phyloP scores from a whole-genome alignment of 2,113 vertebrate species.

The Lepisosteus osseus region DNA sequence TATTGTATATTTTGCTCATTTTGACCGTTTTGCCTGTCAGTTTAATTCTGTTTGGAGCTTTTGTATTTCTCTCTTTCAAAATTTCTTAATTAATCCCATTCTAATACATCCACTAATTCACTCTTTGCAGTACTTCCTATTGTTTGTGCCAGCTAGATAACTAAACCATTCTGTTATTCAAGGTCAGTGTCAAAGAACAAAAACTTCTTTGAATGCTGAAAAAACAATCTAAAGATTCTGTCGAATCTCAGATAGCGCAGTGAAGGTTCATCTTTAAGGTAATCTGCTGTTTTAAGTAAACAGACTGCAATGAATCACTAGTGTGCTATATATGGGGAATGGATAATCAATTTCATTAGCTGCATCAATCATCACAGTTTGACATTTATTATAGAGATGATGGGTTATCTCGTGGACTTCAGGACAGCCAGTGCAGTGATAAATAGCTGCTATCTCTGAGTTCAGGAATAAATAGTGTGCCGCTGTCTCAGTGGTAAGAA shows the following conservation, averaged over 20 bases:
- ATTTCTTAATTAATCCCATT: slow-evolving; percentile 6
- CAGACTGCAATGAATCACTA: slow-evolving; percentile 67
- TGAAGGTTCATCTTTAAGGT: slow-evolving; percentile 51
- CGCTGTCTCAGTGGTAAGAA: slow-evolving; percentile 28
- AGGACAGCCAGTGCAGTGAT: slow-evolving; percentile 76
- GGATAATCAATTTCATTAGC: slow-evolving; percentile 93
- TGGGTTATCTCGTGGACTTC: slow-evolving; percentile 87
- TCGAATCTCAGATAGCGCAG: slow-evolving; percentile 16
- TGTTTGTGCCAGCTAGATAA: slow-evolving; percentile 30
- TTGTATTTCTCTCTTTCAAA: not conserved
- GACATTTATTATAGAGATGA: slow-evolving; percentile 89
- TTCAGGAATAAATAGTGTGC: slow-evolving; percentile 68
- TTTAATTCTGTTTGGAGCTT: too few relatives aligned
- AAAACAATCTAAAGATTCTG: slow-evolving; percentile 30
- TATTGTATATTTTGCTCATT: too few relatives aligned
- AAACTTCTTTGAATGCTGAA: not conserved
- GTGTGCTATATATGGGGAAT: slow-evolving; percentile 49
- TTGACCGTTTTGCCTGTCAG: too few relatives aligned
- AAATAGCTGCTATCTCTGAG: slow-evolving; percentile 76
- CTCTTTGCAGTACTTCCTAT: slow-evolving; percentile 42
- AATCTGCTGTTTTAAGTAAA: slow-evolving; percentile 49
- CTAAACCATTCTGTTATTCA: slow-evolving; percentile 27
- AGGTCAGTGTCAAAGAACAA: slow-evolving; percentile 52
- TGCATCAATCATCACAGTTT: slow-evolving; percentile 85
- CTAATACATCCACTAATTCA: slow-evolving; percentile 7